Percentiles rank a stretch among this genome's conserved stretches.
Evolutionary conservation across 2,797 vertebrate species (phyloP).

Genomic region (Tachyglossus aculeatus): DNA sequence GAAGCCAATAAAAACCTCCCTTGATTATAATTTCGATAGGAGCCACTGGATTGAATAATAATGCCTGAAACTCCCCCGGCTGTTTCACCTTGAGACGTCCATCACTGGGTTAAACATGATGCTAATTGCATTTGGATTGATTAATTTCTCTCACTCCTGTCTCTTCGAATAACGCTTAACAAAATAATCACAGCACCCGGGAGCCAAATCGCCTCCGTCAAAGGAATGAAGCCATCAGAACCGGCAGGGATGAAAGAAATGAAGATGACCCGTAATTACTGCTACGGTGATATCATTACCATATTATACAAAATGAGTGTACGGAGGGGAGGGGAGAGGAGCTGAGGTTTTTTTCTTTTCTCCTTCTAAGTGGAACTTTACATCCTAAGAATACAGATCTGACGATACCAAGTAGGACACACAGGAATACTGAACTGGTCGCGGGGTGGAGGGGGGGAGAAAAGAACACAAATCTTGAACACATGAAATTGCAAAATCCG

Average conservation of each 20-base stretch:
- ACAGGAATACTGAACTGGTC: constrained; percentile 61
- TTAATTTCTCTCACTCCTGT: constrained; percentile 93
- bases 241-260: constrained; percentile 87
- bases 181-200: constrained; percentile 88
- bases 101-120: constrained; percentile 97
- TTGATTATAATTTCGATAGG: constrained; percentile 86
- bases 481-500: constrained; percentile 62
- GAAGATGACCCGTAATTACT: constrained; percentile 86
- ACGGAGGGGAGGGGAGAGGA: constrained; percentile 54
- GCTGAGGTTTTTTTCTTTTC: constrained; percentile 76
- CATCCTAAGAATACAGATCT: constrained; percentile 73
- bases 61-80: constrained; percentile 83
- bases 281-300: constrained; percentile 81
- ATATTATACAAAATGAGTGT: constrained; percentile 82
- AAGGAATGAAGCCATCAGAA: constrained; percentile 88
- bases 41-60: constrained; percentile 88
- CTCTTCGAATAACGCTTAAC: constrained; percentile 93
- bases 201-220: constrained; percentile 79
- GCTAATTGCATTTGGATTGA: constrained; percentile 96
- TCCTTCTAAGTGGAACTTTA: constrained; percentile 76
- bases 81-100: constrained; percentile 94
- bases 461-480: constrained; percentile 49
- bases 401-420: constrained; percentile 45
- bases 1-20: constrained; percentile 87
- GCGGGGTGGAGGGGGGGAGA: too few species aligned